Percentiles rank a stretch among this genome's conserved stretches.
Evolutionary conservation across 2,797 vertebrate species (phyloP).

Genomic region (Sebastes matsubarae): DNA sequence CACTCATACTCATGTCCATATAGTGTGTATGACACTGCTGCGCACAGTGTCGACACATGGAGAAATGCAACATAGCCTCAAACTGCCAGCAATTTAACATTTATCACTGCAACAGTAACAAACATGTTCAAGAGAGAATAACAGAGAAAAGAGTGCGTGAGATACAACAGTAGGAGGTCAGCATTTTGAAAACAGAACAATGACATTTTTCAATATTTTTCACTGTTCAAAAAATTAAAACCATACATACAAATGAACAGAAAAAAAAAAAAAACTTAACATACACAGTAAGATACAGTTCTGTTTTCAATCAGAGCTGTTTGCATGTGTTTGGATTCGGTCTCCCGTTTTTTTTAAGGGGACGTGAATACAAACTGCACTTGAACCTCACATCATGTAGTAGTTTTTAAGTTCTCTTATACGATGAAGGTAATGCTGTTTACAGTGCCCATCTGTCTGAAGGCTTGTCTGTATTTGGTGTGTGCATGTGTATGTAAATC

Average conservation of each 20-base stretch:
- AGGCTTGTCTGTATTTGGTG: constrained; percentile 82
- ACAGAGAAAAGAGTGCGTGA: constrained; percentile 77
- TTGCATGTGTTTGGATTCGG: constrained; percentile 80
- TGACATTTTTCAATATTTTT: constrained; percentile 79
- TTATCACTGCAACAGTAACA: constrained; percentile 83
- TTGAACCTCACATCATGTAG: constrained; percentile 77
- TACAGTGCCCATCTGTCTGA: constrained; percentile 82
- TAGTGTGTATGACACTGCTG: constrained; percentile 60
- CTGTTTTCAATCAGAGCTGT: constrained; percentile 79
- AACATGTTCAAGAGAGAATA: constrained; percentile 80
- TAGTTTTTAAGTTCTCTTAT: constrained; percentile 72
- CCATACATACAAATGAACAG: constrained; percentile 73
- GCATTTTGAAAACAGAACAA: constrained; percentile 81
- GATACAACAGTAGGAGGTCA: constrained; percentile 85
- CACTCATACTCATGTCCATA: constrained; percentile 72
- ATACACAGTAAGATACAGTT: constrained; percentile 84
- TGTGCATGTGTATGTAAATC: constrained; percentile 83
- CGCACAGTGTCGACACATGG: constrained; percentile 67
- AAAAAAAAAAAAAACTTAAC: constrained; percentile 58
- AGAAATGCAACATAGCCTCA: constrained; percentile 82
- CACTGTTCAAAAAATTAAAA: constrained; percentile 79
- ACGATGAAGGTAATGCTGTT: constrained; percentile 81
- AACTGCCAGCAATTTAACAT: constrained; percentile 82
- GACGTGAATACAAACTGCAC: constrained; percentile 80
- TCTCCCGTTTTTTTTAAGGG: constrained; percentile 64